Evolutionary conservation across 2,888 invertebrate genomes (phyloP).

Genomic region (Dryococelus australis): DNA sequence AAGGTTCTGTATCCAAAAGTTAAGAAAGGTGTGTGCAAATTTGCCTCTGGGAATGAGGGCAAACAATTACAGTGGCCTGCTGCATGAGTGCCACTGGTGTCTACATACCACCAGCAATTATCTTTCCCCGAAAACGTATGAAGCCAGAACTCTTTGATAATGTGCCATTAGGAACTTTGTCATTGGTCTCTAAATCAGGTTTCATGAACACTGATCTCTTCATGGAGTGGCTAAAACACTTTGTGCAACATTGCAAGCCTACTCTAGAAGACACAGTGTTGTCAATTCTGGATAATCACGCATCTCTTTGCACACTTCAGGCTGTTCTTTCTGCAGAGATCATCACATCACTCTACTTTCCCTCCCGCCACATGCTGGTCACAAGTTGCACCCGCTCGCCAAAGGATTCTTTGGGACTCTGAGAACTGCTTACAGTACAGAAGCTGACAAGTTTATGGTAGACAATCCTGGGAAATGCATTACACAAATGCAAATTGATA

Average conservation of each 20-base stretch:
- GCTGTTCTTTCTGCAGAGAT: slow-evolving; percentile 43
- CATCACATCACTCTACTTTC: slow-evolving; percentile 42
- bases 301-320: slow-evolving; percentile 39
- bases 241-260: too few relatives aligned
- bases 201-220: slow-evolving; percentile 38
- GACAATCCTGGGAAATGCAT: slow-evolving; percentile 18
- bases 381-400: too few relatives aligned
- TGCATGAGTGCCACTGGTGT: slow-evolving; percentile 42
- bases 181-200: slow-evolving; percentile 44
- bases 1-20: slow-evolving; percentile 49
- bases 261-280: too few relatives aligned
- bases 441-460: slow-evolving; percentile 26
- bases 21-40: slow-evolving; percentile 49
- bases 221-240: too few relatives aligned
- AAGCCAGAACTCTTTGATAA: too few relatives aligned
- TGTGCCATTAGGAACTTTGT: slow-evolving; percentile 37
- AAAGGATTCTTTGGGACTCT: too few relatives aligned
- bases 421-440: not conserved
- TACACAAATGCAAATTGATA: not conserved
- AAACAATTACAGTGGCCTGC: slow-evolving; percentile 48
- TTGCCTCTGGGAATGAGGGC: slow-evolving; percentile 37
- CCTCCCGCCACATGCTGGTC: not conserved
- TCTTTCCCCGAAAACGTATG: too few relatives aligned
- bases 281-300: too few relatives aligned
- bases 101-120: slow-evolving; percentile 12